Percentiles rank a stretch among this genome's conserved stretches.
Conservation (phyloP, 2,888 invertebrate genomes). For the Pachymerium ferrugineum region DNA sequence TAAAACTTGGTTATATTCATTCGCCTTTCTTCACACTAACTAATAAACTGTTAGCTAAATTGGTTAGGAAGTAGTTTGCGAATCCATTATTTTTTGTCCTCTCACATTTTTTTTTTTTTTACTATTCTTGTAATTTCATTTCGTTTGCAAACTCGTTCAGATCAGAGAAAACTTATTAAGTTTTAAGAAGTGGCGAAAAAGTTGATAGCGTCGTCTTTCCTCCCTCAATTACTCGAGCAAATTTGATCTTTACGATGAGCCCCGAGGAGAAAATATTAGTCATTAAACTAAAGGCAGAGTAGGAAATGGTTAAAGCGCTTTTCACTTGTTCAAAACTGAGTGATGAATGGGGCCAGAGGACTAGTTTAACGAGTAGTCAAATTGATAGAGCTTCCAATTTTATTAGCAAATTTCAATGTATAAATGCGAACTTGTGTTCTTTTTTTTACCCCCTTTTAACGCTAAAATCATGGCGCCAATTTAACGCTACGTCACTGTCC, state of each 20-base stretch:
- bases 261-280: slow-evolving; percentile 27
- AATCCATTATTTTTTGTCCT: background rate
- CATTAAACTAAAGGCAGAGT: slow-evolving; percentile 22
- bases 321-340: background rate
- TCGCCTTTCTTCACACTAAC: too few species aligned
- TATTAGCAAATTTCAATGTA: too few species aligned
- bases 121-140: background rate
- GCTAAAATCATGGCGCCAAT: slow-evolving; percentile 9
- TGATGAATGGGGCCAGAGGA: slow-evolving; percentile 3
- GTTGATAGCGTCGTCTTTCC: slow-evolving; percentile 24
- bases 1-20: too few species aligned
- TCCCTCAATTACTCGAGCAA: slow-evolving; percentile 20
- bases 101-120: background rate
- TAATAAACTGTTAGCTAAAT: too few species aligned
- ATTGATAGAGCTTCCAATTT: too few species aligned
- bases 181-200: background rate
- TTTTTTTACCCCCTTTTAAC: too few species aligned
- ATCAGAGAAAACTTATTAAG: slow-evolving; percentile 24
- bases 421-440: too few species aligned
- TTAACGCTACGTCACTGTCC: slow-evolving; percentile 13
- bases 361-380: background rate
- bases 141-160: slow-evolving; percentile 19
- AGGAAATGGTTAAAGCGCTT: slow-evolving; percentile 5
- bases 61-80: background rate
- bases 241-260: slow-evolving; percentile 27